phyloP scores from a whole-genome alignment of 2,888 invertebrate species.

The Heliconius sara region DNA sequence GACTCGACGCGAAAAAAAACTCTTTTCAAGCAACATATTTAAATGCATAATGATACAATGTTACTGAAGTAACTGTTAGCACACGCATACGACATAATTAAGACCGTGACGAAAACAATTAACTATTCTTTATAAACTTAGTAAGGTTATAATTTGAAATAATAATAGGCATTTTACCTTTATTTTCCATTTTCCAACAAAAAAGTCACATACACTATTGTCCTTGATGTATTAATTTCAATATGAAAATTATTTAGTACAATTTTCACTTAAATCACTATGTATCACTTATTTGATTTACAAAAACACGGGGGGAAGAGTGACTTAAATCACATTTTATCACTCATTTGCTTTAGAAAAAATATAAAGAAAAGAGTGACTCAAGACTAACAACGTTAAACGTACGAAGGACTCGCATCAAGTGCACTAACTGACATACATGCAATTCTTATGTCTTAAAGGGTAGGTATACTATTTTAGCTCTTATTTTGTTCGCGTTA shows the following conservation, averaged over 20 bases:
- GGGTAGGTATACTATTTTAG: neutral
- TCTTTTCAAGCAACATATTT: neutral
- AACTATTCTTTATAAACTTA: neutral
- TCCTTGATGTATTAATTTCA: neutral
- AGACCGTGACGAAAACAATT: neutral
- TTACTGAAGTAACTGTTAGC: neutral
- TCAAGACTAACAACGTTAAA: neutral
- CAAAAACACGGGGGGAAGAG: neutral
- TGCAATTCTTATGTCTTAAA: neutral
- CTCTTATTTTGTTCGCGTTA: neutral
- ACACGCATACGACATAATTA: neutral
- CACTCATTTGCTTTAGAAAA: neutral
- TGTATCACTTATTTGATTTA: neutral
- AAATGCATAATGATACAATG: neutral
- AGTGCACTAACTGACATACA: conserved; percentile 22
- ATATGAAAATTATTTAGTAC: neutral
- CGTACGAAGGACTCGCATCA: neutral
- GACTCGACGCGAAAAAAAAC: neutral
- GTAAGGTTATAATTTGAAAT: too few relatives aligned
- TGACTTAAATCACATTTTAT: neutral
- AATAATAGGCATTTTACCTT: neutral
- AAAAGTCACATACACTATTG: neutral
- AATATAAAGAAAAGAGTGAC: neutral
- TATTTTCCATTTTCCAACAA: conserved; percentile 1
- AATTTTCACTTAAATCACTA: neutral